Evolutionary conservation across 2,113 vertebrate genomes (phyloP), one percentile per base, ranked within the genome.

Genomic region (Aphyosemion australe): DNA sequence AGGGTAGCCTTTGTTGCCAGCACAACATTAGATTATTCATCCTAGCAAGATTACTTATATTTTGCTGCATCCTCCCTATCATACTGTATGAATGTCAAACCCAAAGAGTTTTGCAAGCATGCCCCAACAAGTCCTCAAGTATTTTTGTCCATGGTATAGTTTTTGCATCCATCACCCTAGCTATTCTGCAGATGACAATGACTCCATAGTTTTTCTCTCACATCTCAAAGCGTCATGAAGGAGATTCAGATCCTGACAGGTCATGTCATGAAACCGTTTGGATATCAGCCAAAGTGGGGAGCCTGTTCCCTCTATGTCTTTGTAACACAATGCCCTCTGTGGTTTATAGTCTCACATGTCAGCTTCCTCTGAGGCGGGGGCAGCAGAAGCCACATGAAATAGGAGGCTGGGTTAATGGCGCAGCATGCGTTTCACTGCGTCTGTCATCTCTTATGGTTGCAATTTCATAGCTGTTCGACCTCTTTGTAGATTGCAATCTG

Each of bases 401-500:
- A 39, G 54, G 65, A 78, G 74, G 67, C 76, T 39, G 49, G 20
- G 26, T 76, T 82, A 74, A 80, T 76, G 72, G 69, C 18, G 8
- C 26, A 53, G 54, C 57, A 21, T 37, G 49, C 39, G 21, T 62
- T 45, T 11, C 53, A 64, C 42, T 58, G 45, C 58, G 60, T 68
- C 15, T 42, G 26, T 14, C 2, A 31, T 61, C 13, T 1, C 12
- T 34, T 49, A 19, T 61, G 57, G 26, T 37, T 68, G 51, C 31
- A 61, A 61, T 85, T 82, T 79, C 69, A 75, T 64, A 49, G 65
- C 19, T n/a, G 21, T 80, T 75, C 3, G 6, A 78, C 66, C 54
- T 61, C 64, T 86, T 75, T 72, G 46, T 80, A 72, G 82, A 75
- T 76, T 84, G 69, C 59, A 69, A 48, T 57, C 61, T 80, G 70